Base-by-base conservation (phyloP, 2,797 vertebrate species). In the Acanthurus tractus region DNA sequence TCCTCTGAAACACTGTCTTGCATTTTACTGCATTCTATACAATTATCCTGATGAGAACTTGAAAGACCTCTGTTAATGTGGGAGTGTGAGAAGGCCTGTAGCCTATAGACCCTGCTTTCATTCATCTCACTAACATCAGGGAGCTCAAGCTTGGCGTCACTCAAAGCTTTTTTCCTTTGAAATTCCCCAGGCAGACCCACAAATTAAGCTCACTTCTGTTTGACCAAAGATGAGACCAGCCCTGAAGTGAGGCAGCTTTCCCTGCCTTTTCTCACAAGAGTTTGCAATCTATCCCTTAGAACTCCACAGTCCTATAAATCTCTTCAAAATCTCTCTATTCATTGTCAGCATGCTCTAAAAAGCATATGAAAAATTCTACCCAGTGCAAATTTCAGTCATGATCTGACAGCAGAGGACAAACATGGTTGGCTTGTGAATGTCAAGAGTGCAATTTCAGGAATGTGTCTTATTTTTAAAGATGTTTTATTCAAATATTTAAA, bases 141-240 rank as follows among this genome's bases (percentile, higher is more conserved):
- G 87, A 93, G 91, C 90, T 93, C 92, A 93, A 86, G 87, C 88
- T 78, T 53, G 83, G 87, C 88, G 86, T 92, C 91, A 90, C 88
- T 92, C 89, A 91, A 93, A 94, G 88, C 88, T 87, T 89, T 90
- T 91, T 85, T 83, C 90, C 90, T 94, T 92, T 94, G 90, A 94
- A 94, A 94, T 93, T 94, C 94, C 92, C 92, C 85, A 89, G 88
- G 90, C 93, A 91, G 90, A 89, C 91, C 91, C 89, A 86, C 91
- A 94, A 94, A 95, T 95, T 94, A 95, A 94, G 93, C 91, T 91
- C 88, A 86, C 91, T 94, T 93, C 93, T 94, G 92, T 95, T 93
- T 90, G 88, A 94, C 91, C 89, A 90, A 93, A 94, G 93, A 91
- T 92, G 90, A 93, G 90, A 90, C 87, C 86, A 70, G 87, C 76